Conservation (phyloP, 2,888 invertebrate genomes). For the Latheticus oryzae region DNA sequence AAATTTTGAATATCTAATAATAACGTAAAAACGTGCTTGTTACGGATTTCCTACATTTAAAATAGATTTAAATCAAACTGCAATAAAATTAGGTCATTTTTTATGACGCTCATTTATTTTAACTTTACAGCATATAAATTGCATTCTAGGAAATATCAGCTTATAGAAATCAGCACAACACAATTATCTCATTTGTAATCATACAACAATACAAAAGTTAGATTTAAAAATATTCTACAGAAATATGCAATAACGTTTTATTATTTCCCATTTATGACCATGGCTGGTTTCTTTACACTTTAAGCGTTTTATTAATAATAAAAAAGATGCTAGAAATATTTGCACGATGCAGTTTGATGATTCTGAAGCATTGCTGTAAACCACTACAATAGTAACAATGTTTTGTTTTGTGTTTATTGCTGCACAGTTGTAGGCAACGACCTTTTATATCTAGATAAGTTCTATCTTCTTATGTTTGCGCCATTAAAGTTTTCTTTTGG, state of each 20-base stretch:
- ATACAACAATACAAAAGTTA: slow-evolving; percentile 4
- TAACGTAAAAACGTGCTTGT: too few species aligned
- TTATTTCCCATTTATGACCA: slow-evolving; percentile 14
- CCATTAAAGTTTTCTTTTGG: slow-evolving; percentile 13
- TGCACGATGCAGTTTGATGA: slow-evolving; percentile 12
- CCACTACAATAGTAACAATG: slow-evolving; percentile 26
- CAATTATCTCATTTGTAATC: slow-evolving; percentile 11
- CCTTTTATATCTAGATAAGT: slow-evolving; percentile 37
- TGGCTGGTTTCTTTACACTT: slow-evolving; percentile 10
- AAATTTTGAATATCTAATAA: too few species aligned
- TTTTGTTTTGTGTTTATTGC: slow-evolving; percentile 33
- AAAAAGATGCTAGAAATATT: slow-evolving; percentile 31
- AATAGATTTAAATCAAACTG: too few species aligned
- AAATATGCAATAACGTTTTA: slow-evolving; percentile 21
- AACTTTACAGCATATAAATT: slow-evolving; percentile 6
- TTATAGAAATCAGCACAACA: background rate
- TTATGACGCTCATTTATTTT: too few species aligned
- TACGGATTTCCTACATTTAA: too few species aligned
- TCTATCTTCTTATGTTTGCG: slow-evolving; percentile 20
- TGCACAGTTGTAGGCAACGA: slow-evolving; percentile 42
- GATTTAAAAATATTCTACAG: slow-evolving; percentile 22
- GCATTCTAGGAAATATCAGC: background rate
- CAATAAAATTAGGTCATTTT: too few species aligned
- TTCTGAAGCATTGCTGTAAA: slow-evolving; percentile 35
- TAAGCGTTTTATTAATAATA: slow-evolving; percentile 31